Conservation (phyloP, 2,888 invertebrate genomes). For the Aphidoletes aphidimyza region DNA sequence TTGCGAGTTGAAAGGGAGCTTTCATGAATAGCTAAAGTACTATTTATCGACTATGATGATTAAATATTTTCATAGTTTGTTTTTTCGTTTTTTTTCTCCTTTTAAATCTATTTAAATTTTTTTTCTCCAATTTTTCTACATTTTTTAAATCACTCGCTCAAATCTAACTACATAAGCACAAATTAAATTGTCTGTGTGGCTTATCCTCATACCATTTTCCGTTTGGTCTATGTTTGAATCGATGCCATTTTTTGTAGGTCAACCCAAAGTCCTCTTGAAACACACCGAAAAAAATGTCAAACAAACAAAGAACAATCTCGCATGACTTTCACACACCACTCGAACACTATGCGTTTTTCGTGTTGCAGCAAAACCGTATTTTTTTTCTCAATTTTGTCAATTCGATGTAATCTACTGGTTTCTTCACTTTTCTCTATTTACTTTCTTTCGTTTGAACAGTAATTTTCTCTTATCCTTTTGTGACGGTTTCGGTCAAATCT, state of each 20-base stretch:
- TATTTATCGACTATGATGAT: background rate
- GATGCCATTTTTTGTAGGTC: conserved; percentile 47
- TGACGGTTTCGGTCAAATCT: too few relatives aligned
- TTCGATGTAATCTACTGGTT: too few relatives aligned
- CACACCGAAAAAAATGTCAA: background rate
- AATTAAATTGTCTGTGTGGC: background rate
- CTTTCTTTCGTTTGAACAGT: too few relatives aligned
- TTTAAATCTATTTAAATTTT: background rate
- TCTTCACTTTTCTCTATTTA: too few relatives aligned
- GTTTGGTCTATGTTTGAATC: conserved; percentile 24
- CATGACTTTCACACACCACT: conserved; percentile 19
- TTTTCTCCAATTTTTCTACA: background rate
- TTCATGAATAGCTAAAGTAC: background rate
- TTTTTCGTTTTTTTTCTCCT: background rate
- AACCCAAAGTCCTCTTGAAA: conserved; percentile 46
- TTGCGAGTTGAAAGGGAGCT: background rate
- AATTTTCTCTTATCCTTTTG: too few relatives aligned
- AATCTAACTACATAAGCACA: conserved; percentile 38
- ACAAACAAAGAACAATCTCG: conserved; percentile 46
- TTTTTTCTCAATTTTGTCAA: too few relatives aligned
- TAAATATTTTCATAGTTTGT: background rate
- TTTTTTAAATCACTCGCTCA: background rate
- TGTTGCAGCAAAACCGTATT: conserved; percentile 3
- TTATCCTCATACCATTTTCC: conserved; percentile 35
- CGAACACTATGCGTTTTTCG: background rate